Evolutionary conservation across 2,888 invertebrate genomes (phyloP).

Genomic region (Herminia tarsipennalis): DNA sequence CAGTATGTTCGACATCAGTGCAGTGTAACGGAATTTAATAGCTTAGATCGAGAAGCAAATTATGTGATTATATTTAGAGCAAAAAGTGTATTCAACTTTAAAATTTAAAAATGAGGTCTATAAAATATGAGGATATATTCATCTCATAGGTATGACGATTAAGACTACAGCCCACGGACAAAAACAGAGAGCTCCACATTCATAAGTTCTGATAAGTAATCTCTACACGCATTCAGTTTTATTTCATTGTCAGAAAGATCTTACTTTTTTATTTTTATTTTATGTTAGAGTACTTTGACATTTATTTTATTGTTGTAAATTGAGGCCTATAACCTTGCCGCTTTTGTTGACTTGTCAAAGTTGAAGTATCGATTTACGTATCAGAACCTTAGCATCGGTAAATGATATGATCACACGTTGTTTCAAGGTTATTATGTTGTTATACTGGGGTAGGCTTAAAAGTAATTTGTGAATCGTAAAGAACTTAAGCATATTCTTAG

Average conservation of each 20-base stretch:
- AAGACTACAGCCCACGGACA: no score
- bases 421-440: slow-evolving; percentile 68
- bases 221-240: neutral
- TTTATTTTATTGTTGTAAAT: slow-evolving; percentile 31
- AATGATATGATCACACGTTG: slow-evolving; percentile 62
- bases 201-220: slow-evolving; percentile 6
- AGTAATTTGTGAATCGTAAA: no score
- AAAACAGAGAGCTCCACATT: no score
- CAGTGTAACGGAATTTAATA: neutral
- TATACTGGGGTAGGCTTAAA: slow-evolving; percentile 74
- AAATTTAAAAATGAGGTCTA: no score
- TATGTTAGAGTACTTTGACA: slow-evolving; percentile 36
- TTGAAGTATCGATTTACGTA: slow-evolving; percentile 40
- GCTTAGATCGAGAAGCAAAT: no score
- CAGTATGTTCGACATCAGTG: no score
- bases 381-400: slow-evolving; percentile 30
- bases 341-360: slow-evolving; percentile 46
- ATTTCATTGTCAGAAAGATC: slow-evolving; percentile 10
- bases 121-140: no score
- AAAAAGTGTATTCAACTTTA: no score
- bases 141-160: no score
- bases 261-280: slow-evolving; percentile 6
- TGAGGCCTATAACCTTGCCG: slow-evolving; percentile 35
- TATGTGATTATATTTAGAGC: no score
- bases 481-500: no score